Base-by-base conservation (phyloP, 2,113 vertebrate genomes). In the Nannospalax galili region DNA sequence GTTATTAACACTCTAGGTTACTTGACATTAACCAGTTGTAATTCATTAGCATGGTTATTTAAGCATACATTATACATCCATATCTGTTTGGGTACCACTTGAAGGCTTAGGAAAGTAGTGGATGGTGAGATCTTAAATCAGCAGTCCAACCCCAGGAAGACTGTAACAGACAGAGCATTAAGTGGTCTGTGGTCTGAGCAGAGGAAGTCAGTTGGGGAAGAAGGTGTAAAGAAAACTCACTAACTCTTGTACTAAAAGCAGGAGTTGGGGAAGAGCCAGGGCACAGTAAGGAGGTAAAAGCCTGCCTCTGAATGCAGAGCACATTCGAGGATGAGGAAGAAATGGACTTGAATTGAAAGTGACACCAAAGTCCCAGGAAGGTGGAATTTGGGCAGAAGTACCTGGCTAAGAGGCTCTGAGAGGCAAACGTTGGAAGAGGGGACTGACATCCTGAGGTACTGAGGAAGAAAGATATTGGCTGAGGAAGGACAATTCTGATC, bases 91-190 rank as follows among this genome's bases (percentile, higher is more conserved):
- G 48, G 22, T 12, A 65, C 28, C 45, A 45, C 81, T 77, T 62
- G n/a, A 56, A 72, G 82, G 70, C 52, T 93, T 79, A 84, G 84
- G 60, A 93, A 62, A 95, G 73, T 64, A 81, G 81, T n/a, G 37
- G 60, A 67, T 62, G 64, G 56, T 78, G 62, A 37, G 84, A 45
- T 37, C 52, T 62, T 58, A 77, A 90, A 80, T 19, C 62, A 73
- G 74, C 3, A 10, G 14, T 16, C 20, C 0, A 26, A 60, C 40
- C 62, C 56, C 73, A 73, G 74, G 69, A 90, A 65, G 42, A 92
- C 52, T 24, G 62, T 1, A 22, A 60, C 37, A 88, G 58, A 60
- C 70, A 90, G 60, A 81, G 64, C 52, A 35, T 88, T 3, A 6
- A 74, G 45, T 62, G 6, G 30, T 42, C 35, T 60, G 52, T 52